phyloP scores from a whole-genome alignment of 2,797 vertebrate genomes.

The Tenualosa ilisha region DNA sequence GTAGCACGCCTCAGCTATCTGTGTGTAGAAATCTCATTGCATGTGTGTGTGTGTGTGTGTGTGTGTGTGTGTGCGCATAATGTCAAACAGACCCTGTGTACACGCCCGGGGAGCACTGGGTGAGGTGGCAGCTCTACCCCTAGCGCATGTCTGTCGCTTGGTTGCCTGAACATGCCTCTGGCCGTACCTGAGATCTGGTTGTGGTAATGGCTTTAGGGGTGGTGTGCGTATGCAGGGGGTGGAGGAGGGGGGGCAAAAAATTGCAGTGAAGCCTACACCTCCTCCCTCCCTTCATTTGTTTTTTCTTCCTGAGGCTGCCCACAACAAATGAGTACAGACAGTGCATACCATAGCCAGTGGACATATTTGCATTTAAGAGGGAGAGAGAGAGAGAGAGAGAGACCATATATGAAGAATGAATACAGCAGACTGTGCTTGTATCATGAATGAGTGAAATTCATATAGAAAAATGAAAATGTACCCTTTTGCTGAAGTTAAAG shows the following conservation, averaged over 20 bases:
- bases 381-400: not conserved
- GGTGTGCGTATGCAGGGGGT: not conserved
- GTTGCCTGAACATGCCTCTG: slow-evolving; percentile 44
- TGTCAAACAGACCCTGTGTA: slow-evolving; percentile 1
- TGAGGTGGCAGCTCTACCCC: slow-evolving; percentile 63
- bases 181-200: slow-evolving; percentile 67
- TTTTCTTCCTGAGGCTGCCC: slow-evolving; percentile 61
- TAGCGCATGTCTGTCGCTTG: slow-evolving; percentile 31
- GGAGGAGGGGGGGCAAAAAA: slow-evolving; percentile 32
- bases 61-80: not conserved
- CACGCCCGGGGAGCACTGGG: not conserved
- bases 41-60: slow-evolving; percentile 12
- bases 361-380: slow-evolving; percentile 63
- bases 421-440: not conserved
- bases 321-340: slow-evolving; percentile 73
- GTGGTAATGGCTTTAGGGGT: slow-evolving; percentile 56
- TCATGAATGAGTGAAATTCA: not conserved
- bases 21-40: not conserved
- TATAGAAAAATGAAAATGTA: not conserved
- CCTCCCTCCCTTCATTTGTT: not conserved
- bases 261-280: slow-evolving; percentile 53
- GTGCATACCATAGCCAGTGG: slow-evolving; percentile 67
- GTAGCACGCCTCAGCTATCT: not conserved
- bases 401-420: not conserved
- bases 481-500: not conserved